Evolutionary conservation across 2,113 vertebrate species (phyloP).

Genomic region (Aphelocoma coerulescens): DNA sequence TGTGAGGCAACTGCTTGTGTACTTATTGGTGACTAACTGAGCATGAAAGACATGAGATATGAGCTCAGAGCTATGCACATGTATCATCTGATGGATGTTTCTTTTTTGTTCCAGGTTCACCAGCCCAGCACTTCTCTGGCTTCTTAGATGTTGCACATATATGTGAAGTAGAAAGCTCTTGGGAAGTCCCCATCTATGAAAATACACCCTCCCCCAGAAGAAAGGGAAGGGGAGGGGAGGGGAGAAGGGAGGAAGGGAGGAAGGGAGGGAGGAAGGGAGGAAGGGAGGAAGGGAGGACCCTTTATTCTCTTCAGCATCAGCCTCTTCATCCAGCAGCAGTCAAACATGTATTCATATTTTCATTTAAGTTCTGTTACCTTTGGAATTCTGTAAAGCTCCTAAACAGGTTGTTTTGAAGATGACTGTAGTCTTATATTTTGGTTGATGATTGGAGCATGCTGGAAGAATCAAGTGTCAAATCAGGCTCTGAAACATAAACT

Average conservation of each 20-base stretch:
- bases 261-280: too few relatives aligned
- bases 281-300: too few relatives aligned
- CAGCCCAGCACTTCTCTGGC: not conserved
- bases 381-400: not conserved
- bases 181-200: not conserved
- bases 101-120: not conserved
- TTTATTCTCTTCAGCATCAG: not conserved
- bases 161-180: not conserved
- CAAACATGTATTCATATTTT: not conserved
- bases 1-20: not conserved
- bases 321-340: not conserved
- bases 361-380: not conserved
- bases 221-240: not conserved
- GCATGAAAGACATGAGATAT: not conserved
- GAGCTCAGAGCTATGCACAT: not conserved
- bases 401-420: not conserved
- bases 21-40: not conserved
- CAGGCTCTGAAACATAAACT: not conserved
- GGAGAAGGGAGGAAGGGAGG: not conserved
- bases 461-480: not conserved
- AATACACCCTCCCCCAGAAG: not conserved
- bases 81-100: not conserved
- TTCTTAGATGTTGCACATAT: not conserved
- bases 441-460: not conserved
- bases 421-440: not conserved